phyloP scores from a whole-genome alignment of 2,113 vertebrate species.

The Helogale parvula region DNA sequence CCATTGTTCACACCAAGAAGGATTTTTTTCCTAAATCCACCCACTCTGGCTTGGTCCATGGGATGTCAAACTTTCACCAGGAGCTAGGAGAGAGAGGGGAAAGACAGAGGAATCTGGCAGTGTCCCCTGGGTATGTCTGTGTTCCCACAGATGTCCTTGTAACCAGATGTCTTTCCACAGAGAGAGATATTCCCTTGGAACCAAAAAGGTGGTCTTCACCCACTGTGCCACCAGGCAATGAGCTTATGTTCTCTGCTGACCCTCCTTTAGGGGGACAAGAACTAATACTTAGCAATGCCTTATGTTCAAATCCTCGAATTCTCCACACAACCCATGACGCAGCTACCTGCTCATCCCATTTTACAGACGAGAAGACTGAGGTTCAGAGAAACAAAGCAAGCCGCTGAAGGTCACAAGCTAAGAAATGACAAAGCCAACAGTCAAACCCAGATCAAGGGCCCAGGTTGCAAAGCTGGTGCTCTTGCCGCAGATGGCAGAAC shows the following conservation, averaged over 20 bases:
- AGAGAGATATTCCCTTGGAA: background rate
- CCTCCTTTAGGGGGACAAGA: background rate
- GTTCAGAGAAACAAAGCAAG: background rate
- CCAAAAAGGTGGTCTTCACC: background rate
- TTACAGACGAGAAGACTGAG: constrained; percentile 9
- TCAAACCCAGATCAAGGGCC: background rate
- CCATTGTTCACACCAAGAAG: background rate
- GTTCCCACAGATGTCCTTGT: fast-evolving
- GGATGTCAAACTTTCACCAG: background rate
- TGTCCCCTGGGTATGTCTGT: background rate
- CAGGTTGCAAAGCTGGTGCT: background rate
- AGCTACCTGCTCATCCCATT: background rate
- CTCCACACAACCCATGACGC: background rate
- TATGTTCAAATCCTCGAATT: background rate
- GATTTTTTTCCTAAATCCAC: background rate
- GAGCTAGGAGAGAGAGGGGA: background rate
- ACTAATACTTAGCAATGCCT: background rate
- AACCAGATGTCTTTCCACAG: background rate
- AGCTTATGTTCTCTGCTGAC: background rate
- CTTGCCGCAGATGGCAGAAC: fast-evolving
- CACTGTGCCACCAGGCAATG: background rate
- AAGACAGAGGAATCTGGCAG: background rate
- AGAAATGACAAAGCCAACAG: background rate
- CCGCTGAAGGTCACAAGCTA: background rate
- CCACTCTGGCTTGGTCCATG: background rate